A percentile compares a stretch with the other conserved stretches of the same genome.
Conservation (phyloP, 2,888 invertebrate genomes). For the Amiota communis region DNA sequence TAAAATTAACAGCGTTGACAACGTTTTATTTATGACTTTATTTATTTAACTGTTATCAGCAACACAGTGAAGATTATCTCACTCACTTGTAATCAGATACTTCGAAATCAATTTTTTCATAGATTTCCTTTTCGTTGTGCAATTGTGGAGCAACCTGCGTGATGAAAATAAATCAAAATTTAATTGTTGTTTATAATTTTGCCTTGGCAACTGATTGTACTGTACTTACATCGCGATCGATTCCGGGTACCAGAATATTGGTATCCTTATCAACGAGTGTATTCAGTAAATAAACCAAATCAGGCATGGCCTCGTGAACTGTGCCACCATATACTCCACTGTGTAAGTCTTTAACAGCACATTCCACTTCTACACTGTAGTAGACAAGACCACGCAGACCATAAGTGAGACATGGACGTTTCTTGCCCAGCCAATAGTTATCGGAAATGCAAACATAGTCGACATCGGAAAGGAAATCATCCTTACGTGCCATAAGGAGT, state of each 20-base stretch:
- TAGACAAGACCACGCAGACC: constrained; percentile 95
- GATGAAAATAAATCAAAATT: background rate
- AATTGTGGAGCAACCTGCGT: constrained; percentile 77
- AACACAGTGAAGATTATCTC: constrained; percentile 46
- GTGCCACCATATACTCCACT: constrained; percentile 97
- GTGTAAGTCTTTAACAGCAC: constrained; percentile 93
- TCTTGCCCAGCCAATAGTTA: constrained; percentile 98
- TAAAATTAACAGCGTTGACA: background rate
- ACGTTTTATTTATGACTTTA: background rate
- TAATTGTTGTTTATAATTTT: too few relatives aligned
- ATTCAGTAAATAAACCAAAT: constrained; percentile 89
- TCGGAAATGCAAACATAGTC: constrained; percentile 98
- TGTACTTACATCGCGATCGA: constrained; percentile 84
- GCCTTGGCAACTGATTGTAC: background rate
- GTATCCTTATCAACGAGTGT: constrained; percentile 90
- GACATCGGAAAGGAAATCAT: constrained; percentile 85
- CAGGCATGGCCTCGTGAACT: constrained; percentile 92
- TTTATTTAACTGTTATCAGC: background rate
- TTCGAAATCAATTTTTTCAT: constrained; percentile 90
- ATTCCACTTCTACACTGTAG: constrained; percentile 89
- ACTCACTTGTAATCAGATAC: constrained; percentile 82
- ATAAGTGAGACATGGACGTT: constrained; percentile 97
- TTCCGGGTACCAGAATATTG: constrained; percentile 86
- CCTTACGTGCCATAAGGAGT: constrained; percentile 79
- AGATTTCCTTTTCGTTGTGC: constrained; percentile 81